Conservation (phyloP, 2,797 vertebrate species). For the Odontamblyopus lacepedii region DNA sequence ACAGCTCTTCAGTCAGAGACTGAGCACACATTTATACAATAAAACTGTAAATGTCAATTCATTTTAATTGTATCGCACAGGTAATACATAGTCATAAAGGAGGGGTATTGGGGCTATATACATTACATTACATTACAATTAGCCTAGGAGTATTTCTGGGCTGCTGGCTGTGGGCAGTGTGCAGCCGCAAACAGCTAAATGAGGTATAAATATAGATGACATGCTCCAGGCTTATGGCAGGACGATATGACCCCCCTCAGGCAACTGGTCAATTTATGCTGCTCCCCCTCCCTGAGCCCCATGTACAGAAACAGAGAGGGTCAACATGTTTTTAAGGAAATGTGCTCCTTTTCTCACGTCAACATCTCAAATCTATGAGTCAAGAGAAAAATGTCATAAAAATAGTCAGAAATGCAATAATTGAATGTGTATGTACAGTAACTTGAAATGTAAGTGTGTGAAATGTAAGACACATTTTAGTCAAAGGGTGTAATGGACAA, state of each 20-base stretch:
- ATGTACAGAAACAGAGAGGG: slow-evolving; percentile 19
- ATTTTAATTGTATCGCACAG: slow-evolving; percentile 34
- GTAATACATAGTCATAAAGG: slow-evolving; percentile 33
- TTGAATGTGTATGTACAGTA: no score
- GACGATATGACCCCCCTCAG: slow-evolving; percentile 54
- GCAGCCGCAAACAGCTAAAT: slow-evolving; percentile 68
- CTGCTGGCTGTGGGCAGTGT: slow-evolving; percentile 51
- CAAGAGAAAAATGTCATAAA: not conserved
- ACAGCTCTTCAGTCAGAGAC: not conserved
- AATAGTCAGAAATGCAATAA: no score
- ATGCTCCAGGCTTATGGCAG: slow-evolving; percentile 61
- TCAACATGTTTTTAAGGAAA: not conserved
- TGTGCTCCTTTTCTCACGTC: not conserved
- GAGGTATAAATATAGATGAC: slow-evolving; percentile 73
- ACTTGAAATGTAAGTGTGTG: no score
- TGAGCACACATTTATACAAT: slow-evolving; percentile 21
- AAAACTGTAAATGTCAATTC: slow-evolving; percentile 13
- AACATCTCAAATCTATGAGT: not conserved
- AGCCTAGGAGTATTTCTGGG: slow-evolving; percentile 59
- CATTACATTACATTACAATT: slow-evolving; percentile 64
- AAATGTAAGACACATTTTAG: no score
- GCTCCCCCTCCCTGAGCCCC: slow-evolving; percentile 38
- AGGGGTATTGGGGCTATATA: slow-evolving; percentile 19
- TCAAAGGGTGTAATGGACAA: no score
- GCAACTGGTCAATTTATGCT: slow-evolving; percentile 47